Conservation (phyloP, 2,113 vertebrate genomes). For the Nycticryphes semicollaris region DNA sequence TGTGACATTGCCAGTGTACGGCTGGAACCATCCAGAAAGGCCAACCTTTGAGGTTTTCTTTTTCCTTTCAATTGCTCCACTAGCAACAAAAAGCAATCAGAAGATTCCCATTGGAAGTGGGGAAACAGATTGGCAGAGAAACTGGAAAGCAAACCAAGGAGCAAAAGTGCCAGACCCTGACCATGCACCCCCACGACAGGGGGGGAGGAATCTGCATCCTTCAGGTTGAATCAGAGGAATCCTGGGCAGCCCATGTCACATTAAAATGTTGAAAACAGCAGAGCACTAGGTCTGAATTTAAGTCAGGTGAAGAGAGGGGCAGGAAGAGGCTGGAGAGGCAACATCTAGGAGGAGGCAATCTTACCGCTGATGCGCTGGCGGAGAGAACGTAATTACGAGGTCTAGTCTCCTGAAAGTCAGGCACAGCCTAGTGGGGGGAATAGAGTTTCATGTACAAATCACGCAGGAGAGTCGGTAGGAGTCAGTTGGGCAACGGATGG, state of each 20-base stretch:
- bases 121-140: background rate
- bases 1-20: background rate
- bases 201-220: background rate
- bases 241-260: slow-evolving; percentile 46
- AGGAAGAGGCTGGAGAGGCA: slow-evolving; percentile 9
- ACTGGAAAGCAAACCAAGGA: background rate
- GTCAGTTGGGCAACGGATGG: background rate
- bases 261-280: slow-evolving; percentile 70
- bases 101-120: background rate
- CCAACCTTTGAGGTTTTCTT: background rate
- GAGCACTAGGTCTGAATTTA: background rate
- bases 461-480: background rate
- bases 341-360: slow-evolving; percentile 51
- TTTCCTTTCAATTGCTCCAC: background rate
- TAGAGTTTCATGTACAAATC: slow-evolving; percentile 74
- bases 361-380: slow-evolving; percentile 98
- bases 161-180: background rate
- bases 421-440: slow-evolving; percentile 89
- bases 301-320: background rate
- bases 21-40: background rate
- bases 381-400: slow-evolving; percentile 98
- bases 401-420: slow-evolving; percentile 98
- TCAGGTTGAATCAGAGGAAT: background rate
- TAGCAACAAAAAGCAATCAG: background rate
- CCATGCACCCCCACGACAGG: background rate